Percentiles rank a stretch among this genome's conserved stretches.
These are phyloP conservation scores for Coendou prehensilis DNA, from an alignment of 2,797 vertebrate genomes.

Conservation along the genomic window DNA sequence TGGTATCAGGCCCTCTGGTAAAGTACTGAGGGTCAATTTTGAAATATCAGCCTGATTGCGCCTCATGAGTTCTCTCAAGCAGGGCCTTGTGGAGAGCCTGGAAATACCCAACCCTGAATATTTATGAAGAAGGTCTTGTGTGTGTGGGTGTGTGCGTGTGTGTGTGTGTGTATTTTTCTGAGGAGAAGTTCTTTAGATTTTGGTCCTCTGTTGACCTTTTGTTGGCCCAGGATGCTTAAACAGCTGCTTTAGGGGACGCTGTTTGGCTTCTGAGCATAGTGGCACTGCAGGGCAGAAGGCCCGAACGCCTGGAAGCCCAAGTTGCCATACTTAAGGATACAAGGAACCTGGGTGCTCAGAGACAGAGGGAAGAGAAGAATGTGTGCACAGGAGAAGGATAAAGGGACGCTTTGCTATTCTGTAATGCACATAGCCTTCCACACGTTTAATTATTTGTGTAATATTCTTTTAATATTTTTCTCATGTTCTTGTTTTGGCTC, in stretches of 20 bases:
- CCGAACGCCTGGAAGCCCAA: background rate
- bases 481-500: background rate
- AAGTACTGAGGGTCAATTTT: background rate
- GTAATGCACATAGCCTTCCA: background rate
- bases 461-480: conserved; percentile 14
- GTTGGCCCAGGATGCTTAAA: background rate
- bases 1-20: background rate
- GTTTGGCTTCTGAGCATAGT: background rate
- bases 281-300: background rate
- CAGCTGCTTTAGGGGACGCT: background rate
- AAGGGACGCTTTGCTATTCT: background rate
- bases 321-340: background rate
- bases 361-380: background rate
- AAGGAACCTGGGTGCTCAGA: background rate
- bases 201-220: background rate
- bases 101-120: background rate
- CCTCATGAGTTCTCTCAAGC: background rate
- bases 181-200: background rate
- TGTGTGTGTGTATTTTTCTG: background rate
- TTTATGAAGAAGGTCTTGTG: background rate
- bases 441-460: conserved; percentile 26
- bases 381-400: background rate
- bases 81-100: background rate
- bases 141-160: background rate
- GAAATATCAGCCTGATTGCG: background rate